These are phyloP conservation scores for Melieria crassipennis DNA, from an alignment of 2,888 invertebrate genomes.

Conservation along the genomic window DNA sequence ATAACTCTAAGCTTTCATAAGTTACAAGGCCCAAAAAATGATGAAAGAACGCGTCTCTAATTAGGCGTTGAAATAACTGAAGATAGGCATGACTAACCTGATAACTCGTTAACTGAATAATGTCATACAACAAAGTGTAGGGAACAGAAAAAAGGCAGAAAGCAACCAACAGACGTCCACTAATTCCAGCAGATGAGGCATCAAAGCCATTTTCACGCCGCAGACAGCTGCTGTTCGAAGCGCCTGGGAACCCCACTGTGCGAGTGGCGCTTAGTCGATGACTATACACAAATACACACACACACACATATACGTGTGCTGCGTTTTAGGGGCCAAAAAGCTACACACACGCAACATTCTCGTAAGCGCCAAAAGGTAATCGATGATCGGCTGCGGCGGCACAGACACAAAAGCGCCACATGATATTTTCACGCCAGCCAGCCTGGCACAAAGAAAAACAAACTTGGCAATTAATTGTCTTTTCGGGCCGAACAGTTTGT, in stretches of 20 bases:
- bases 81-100: no score
- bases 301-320: background rate
- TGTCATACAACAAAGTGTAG: no score
- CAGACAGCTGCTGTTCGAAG: no score
- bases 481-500: background rate
- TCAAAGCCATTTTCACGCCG: constrained; percentile 24
- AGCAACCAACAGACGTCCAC: no score
- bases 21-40: no score
- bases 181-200: background rate
- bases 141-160: no score
- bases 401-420: constrained; percentile 64
- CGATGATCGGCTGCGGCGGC: constrained; percentile 43
- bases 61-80: no score
- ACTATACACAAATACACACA: background rate
- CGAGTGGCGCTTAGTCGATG: constrained; percentile 53
- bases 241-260: constrained; percentile 52
- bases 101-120: no score
- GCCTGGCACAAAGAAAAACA: constrained; percentile 44
- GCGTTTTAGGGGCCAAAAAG: background rate
- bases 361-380: constrained; percentile 3
- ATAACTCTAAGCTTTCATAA: no score
- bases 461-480: constrained; percentile 31
- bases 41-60: no score
- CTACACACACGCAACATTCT: background rate
- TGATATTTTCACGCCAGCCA: constrained; percentile 48